Percentiles rank a stretch among this genome's conserved stretches.
Conservation (phyloP, 2,797 vertebrate species). For the Parauchenoglanis ngamensis region DNA sequence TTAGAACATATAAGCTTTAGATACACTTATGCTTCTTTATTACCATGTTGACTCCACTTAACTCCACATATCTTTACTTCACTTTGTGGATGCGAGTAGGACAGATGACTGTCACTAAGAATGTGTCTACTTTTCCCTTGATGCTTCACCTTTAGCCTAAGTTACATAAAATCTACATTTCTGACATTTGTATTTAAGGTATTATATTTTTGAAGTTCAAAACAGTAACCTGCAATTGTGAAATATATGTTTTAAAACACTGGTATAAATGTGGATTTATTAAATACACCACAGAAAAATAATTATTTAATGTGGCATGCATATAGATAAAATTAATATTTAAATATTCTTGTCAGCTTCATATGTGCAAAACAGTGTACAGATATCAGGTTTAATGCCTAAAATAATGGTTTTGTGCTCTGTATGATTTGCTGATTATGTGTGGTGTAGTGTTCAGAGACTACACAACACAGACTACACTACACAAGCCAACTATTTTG, state of each 20-base stretch:
- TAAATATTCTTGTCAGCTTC: not conserved
- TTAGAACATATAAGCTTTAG: not conserved
- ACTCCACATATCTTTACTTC: not conserved
- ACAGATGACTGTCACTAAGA: not conserved
- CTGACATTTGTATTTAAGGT: not conserved
- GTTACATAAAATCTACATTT: not conserved
- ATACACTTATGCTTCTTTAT: not conserved
- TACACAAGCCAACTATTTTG: not conserved
- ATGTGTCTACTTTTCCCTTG: not conserved
- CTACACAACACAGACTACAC: too few species aligned
- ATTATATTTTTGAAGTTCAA: not conserved
- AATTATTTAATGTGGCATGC: not conserved
- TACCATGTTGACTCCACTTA: not conserved
- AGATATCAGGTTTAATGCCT: not conserved
- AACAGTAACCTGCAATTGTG: not conserved
- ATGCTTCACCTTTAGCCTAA: not conserved
- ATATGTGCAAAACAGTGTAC: not conserved
- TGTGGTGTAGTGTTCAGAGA: not conserved
- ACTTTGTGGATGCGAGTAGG: not conserved
- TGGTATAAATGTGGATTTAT: not conserved
- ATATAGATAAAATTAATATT: not conserved
- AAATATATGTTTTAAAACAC: not conserved
- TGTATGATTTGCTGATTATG: not conserved
- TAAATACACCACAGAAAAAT: not conserved
- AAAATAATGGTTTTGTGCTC: not conserved